Conservation (phyloP, 2,113 vertebrate genomes). For the Deroptyus accipitrinus region DNA sequence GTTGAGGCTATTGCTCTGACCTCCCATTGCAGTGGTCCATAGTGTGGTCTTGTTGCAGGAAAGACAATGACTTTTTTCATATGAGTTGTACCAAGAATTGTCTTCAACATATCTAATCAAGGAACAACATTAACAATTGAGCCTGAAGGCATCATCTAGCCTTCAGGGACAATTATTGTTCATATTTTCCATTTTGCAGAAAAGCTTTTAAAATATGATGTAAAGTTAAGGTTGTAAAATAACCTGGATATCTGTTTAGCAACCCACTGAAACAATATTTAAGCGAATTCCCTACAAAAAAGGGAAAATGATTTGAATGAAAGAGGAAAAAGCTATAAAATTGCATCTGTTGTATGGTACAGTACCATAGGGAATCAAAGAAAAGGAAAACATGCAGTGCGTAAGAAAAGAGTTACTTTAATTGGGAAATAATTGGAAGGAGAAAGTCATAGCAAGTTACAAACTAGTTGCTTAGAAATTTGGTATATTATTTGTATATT, state of each 20-base stretch:
- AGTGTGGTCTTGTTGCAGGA: rapidly evolving
- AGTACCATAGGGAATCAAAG: not conserved
- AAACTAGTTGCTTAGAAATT: not conserved
- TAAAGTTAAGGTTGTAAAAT: not conserved
- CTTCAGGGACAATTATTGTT: not conserved
- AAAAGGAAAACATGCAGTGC: not conserved
- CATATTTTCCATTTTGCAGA: not conserved
- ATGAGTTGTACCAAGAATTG: not conserved
- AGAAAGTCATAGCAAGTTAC: not conserved
- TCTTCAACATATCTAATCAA: not conserved
- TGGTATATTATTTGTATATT: not conserved
- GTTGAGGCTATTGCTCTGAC: not conserved
- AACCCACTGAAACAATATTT: not conserved
- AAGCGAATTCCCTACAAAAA: not conserved
- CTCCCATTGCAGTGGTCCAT: not conserved
- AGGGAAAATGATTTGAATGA: not conserved
- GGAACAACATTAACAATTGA: not conserved
- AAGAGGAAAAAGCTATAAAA: not conserved
- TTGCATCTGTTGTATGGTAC: not conserved
- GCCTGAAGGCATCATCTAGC: not conserved
- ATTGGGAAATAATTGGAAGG: not conserved
- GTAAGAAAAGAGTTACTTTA: constrained; percentile 2
- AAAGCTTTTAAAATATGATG: not conserved
- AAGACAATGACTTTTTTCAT: not conserved
- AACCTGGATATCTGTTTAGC: not conserved